phyloP scores from a whole-genome alignment of 2,797 vertebrate species.

The Rhodeus uyekii region DNA sequence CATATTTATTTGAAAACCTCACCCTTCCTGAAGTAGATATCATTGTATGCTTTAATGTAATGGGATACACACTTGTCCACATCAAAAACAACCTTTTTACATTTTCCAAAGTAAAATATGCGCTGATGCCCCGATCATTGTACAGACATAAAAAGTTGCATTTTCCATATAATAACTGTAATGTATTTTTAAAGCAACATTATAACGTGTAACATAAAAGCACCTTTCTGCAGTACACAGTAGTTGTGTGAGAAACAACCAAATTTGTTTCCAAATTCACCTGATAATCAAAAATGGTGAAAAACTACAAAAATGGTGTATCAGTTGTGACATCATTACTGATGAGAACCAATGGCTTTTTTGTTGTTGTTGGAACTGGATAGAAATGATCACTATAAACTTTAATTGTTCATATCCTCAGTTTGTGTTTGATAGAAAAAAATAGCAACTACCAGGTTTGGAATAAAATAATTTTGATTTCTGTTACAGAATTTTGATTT shows the following conservation, averaged over 20 bases:
- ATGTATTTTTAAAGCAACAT: too few species aligned
- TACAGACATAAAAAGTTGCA: too few species aligned
- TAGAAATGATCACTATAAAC: neutral
- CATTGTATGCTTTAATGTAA: conserved; percentile 52
- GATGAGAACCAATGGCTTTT: neutral
- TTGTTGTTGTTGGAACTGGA: neutral
- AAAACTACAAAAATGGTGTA: neutral
- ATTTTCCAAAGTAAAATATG: neutral
- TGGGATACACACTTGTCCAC: neutral
- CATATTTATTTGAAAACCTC: conserved; percentile 4
- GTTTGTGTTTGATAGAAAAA: neutral
- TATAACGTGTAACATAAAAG: too few species aligned
- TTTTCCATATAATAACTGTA: too few species aligned
- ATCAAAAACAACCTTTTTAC: neutral
- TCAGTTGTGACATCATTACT: neutral
- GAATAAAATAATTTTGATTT: neutral
- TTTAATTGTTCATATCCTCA: neutral
- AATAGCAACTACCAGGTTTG: neutral
- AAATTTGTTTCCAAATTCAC: neutral
- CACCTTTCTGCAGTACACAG: too few species aligned
- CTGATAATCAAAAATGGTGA: neutral
- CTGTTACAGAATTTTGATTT: neutral
- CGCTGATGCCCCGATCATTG: too few species aligned
- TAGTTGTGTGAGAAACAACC: too few species aligned
- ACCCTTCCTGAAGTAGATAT: conserved; percentile 63